A percentile compares a stretch with the other conserved stretches of the same genome.
Evolutionary conservation across 2,888 invertebrate genomes (phyloP).

Genomic region (Xanthia togata): DNA sequence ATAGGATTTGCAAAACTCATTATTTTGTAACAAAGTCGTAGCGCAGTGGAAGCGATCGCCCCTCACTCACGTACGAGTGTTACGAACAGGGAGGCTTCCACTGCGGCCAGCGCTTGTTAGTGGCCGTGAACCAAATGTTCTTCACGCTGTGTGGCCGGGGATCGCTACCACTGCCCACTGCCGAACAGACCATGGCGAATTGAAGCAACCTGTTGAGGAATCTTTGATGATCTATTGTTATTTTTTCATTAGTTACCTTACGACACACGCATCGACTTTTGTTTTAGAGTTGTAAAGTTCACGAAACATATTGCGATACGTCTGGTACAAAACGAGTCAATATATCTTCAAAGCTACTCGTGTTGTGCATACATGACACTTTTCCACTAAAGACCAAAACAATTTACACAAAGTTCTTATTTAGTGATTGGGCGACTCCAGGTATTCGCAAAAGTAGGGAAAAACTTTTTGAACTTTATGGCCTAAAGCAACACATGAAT

Average conservation of each 20-base stretch:
- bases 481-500: no score
- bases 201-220: constrained; percentile 78
- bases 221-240: constrained; percentile 87
- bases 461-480: no score
- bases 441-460: no score
- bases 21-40: constrained; percentile 63
- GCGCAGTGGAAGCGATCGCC: constrained; percentile 47
- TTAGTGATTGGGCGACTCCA: no score
- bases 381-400: no score
- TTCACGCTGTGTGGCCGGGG: constrained; percentile 80
- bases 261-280: constrained; percentile 75
- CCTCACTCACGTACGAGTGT: constrained; percentile 65
- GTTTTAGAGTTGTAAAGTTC: constrained; percentile 54
- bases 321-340: constrained; percentile 4
- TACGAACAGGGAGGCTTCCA: constrained; percentile 55
- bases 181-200: constrained; percentile 76
- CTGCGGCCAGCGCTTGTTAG: constrained; percentile 37
- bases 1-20: constrained; percentile 63
- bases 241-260: constrained; percentile 83
- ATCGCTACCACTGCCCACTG: constrained; percentile 69
- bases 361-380: constrained; percentile 16
- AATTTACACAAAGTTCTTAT: no score
- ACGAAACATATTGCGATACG: constrained; percentile 37
- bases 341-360: not conserved
- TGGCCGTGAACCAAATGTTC: constrained; percentile 86